These are phyloP conservation scores for Potorous gilbertii DNA, from an alignment of 2,797 vertebrate species.

Conservation along the genomic window DNA sequence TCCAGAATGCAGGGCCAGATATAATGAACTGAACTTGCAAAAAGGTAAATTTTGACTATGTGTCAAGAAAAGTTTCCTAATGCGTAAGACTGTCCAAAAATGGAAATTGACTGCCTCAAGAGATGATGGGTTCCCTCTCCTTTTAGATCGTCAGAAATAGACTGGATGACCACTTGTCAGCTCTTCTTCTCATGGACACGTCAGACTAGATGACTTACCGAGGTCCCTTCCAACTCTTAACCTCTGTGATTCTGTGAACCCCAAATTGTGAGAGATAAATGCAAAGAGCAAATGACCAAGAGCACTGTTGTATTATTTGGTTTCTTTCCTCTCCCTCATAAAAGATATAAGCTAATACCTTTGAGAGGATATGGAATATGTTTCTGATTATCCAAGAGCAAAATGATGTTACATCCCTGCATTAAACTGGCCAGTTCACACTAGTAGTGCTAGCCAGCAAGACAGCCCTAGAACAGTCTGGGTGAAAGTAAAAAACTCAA, in stretches of 20 bases:
- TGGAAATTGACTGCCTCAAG: too few relatives aligned
- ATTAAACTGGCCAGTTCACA: not conserved
- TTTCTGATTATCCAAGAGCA: slow-evolving; percentile 14
- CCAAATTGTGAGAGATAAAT: not conserved
- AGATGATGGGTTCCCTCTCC: too few relatives aligned
- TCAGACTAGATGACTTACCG: too few relatives aligned
- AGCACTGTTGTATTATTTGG: slow-evolving; percentile 10
- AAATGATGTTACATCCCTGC: not conserved
- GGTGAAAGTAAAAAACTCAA: not conserved
- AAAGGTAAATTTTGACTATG: not conserved
- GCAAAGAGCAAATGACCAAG: slow-evolving; percentile 45
- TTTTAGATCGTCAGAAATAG: too few relatives aligned
- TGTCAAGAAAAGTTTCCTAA: not conserved
- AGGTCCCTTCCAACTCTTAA: too few relatives aligned
- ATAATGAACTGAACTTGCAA: not conserved
- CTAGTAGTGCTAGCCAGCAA: not conserved
- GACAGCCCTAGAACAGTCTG: not conserved
- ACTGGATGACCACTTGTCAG: too few relatives aligned
- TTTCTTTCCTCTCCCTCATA: not conserved
- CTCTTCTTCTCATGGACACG: too few relatives aligned
- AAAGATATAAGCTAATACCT: slow-evolving; percentile 32
- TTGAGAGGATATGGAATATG: slow-evolving; percentile 34
- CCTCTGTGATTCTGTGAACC: not conserved
- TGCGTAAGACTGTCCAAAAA: not conserved
- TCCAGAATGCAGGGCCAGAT: not conserved